These are phyloP conservation scores for Parauchenoglanis punctatus DNA, from an alignment of 2,797 vertebrate species.

Conservation along the genomic window DNA sequence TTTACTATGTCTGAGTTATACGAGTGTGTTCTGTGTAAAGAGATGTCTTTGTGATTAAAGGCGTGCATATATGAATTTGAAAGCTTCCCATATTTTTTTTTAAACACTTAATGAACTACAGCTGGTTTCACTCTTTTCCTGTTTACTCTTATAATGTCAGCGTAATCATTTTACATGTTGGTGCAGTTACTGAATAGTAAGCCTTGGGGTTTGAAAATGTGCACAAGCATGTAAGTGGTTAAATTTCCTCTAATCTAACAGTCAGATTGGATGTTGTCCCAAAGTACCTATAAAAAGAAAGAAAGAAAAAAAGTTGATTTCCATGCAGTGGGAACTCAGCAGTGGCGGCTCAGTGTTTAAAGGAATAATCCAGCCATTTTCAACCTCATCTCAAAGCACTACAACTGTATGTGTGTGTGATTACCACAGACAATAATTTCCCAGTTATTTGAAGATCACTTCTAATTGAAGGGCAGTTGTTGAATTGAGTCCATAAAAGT, in stretches of 20 bases:
- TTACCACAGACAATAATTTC: neutral
- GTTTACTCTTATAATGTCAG: too few species aligned
- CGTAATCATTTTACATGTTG: neutral
- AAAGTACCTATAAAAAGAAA: constrained; percentile 41
- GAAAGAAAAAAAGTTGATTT: neutral
- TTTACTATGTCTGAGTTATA: constrained; percentile 12
- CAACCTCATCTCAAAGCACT: neutral
- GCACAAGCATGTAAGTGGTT: neutral
- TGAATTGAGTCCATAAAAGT: neutral
- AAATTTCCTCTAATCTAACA: neutral
- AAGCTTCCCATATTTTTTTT: constrained; percentile 29
- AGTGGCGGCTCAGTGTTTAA: too few species aligned
- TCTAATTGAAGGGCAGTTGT: neutral
- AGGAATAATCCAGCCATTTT: neutral
- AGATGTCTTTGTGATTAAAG: constrained; percentile 52
- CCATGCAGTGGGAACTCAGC: neutral
- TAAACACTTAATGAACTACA: neutral
- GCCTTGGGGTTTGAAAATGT: neutral
- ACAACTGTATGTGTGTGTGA: neutral
- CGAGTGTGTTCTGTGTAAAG: constrained; percentile 43
- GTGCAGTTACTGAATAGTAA: neutral
- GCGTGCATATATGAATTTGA: constrained; percentile 30
- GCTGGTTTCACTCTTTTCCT: neutral
- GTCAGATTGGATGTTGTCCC: neutral
- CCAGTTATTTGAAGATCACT: neutral